These are phyloP conservation scores for Diadromus collaris DNA, from an alignment of 2,888 invertebrate genomes.

Conservation along the genomic window DNA sequence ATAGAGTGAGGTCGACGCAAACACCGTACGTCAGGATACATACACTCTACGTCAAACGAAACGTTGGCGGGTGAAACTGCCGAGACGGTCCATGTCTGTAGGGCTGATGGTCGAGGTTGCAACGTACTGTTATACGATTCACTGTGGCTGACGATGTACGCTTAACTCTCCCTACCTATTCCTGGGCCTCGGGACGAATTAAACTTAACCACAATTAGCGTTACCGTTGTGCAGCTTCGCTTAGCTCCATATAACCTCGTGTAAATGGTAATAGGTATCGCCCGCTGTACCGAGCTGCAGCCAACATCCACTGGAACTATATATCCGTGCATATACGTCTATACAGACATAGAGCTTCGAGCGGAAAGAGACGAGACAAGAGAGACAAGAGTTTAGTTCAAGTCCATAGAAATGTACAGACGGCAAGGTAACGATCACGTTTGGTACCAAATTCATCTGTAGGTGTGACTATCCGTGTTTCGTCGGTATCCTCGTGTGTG, in stretches of 20 bases:
- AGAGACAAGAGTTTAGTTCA: slow-evolving; percentile 3
- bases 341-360: not conserved
- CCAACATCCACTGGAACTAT: slow-evolving; percentile 14
- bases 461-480: slow-evolving; percentile 26
- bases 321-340: not conserved
- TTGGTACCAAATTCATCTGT: slow-evolving; percentile 14
- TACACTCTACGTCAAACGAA: slow-evolving; percentile 62
- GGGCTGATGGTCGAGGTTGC: slow-evolving; percentile 24
- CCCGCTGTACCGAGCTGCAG: slow-evolving; percentile 17
- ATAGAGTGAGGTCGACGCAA: not conserved
- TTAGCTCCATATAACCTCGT: slow-evolving; percentile 68
- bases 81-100: slow-evolving; percentile 4
- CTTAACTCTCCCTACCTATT: slow-evolving; percentile 1
- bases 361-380: slow-evolving; percentile 1
- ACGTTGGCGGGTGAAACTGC: slow-evolving; percentile 19
- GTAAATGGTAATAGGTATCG: slow-evolving; percentile 71
- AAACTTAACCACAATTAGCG: slow-evolving; percentile 75
- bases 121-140: slow-evolving; percentile 30
- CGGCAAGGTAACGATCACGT: slow-evolving; percentile 22
- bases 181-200: slow-evolving; percentile 66
- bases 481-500: not conserved
- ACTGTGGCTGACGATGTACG: slow-evolving; percentile 19
- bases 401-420: slow-evolving; percentile 18
- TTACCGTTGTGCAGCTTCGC: slow-evolving; percentile 63
- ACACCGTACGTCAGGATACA: not conserved